Percentiles rank a stretch among this genome's conserved stretches.
These are phyloP conservation scores for Thymelicus lineola DNA, from an alignment of 2,888 invertebrate species.

Conservation along the genomic window DNA sequence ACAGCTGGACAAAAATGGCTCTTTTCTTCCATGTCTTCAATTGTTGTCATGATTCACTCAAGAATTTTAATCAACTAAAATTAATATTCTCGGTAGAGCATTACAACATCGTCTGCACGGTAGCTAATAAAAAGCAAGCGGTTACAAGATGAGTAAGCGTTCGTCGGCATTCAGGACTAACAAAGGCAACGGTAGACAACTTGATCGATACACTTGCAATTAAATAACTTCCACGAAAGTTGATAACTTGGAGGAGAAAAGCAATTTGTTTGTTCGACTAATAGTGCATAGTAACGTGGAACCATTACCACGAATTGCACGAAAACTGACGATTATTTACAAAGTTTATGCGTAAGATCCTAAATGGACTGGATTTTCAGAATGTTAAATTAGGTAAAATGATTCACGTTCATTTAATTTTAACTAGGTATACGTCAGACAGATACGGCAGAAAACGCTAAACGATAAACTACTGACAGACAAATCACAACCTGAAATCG, in stretches of 20 bases:
- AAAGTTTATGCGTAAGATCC: no score
- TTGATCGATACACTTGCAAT: conserved; percentile 27
- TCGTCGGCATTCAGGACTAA: conserved; percentile 4
- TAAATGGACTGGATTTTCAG: no score
- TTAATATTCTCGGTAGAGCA: conserved; percentile 8
- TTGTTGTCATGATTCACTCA: conserved; percentile 2
- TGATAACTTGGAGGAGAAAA: conserved; percentile 10
- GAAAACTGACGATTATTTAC: not conserved
- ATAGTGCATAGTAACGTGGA: not conserved
- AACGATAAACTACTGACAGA: no score
- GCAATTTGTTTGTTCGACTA: not conserved
- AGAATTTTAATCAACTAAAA: conserved; percentile 4
- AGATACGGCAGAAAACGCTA: no score
- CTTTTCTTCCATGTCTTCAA: not conserved
- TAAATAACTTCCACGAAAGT: conserved; percentile 12
- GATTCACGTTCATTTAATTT: no score
- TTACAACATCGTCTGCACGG: conserved; percentile 7
- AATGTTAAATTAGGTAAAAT: no score
- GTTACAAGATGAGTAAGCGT: conserved; percentile 31
- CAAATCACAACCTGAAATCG: no score
- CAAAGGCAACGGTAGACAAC: conserved; percentile 14
- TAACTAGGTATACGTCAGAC: no score
- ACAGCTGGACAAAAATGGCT: no score
- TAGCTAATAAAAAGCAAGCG: conserved; percentile 22
- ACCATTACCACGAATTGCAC: not conserved